Conservation (phyloP, 2,797 vertebrate species). For the Pseudochirops corinnae region DNA sequence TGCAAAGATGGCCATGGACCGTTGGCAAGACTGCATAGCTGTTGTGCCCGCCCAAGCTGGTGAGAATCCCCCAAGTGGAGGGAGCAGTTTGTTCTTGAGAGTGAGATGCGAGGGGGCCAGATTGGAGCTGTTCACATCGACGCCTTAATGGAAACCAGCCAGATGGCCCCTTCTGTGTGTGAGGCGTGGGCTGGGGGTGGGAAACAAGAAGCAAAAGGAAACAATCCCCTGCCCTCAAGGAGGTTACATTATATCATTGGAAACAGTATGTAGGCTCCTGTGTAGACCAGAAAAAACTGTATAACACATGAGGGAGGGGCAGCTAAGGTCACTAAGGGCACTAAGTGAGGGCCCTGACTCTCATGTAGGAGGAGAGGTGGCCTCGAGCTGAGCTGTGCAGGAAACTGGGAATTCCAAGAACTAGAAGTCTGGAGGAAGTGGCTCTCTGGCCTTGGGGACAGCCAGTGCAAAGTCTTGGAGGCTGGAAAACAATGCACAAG, state of each 20-base stretch:
- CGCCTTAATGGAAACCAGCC: no score
- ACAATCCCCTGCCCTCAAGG: not conserved
- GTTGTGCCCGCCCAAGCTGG: not conserved
- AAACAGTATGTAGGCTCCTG: no score
- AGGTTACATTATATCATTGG: not conserved
- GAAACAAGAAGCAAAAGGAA: not conserved
- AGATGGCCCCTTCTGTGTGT: no score
- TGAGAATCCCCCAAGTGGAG: not conserved
- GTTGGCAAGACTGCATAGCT: no score
- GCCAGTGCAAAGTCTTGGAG: not conserved
- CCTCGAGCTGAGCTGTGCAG: not conserved
- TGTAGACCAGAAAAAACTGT: no score
- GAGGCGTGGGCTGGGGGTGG: not conserved
- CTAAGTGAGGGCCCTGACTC: not conserved
- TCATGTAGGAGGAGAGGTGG: not conserved
- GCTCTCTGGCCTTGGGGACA: not conserved
- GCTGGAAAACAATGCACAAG: not conserved
- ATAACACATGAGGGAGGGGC: no score
- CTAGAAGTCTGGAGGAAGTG: not conserved
- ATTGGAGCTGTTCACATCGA: no score
- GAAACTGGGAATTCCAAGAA: not conserved
- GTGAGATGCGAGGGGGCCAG: not conserved
- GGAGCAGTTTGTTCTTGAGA: not conserved
- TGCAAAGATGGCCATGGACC: not conserved
- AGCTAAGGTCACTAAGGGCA: rapidly evolving